Evolutionary conservation across 1,140 invertebrate genomes (phyloP).

Genomic region (Trichoplusia ni): DNA sequence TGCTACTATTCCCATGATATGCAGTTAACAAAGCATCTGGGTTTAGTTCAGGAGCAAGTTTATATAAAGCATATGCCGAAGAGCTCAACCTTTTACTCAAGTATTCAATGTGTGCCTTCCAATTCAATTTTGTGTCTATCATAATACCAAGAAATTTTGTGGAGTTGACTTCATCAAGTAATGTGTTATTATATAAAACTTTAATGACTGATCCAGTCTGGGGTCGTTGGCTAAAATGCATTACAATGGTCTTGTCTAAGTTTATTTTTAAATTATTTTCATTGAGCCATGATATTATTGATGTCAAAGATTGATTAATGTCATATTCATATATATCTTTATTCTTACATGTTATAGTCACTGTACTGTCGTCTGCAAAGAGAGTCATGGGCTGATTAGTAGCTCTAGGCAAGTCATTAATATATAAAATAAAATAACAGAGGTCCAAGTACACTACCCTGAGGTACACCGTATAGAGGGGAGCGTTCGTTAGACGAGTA

Average conservation of each 20-base stretch:
- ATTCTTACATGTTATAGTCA: not conserved
- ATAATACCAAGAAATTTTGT: not conserved
- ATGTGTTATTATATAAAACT: not conserved
- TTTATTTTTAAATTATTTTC: not conserved
- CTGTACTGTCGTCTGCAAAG: too few relatives aligned
- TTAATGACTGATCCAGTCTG: not conserved
- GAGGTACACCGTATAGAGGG: too few relatives aligned
- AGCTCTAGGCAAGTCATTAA: not conserved
- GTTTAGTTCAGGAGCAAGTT: not conserved
- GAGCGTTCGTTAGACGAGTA: too few relatives aligned
- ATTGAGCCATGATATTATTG: not conserved
- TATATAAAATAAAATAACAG: not conserved
- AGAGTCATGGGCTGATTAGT: not conserved
- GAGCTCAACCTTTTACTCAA: not conserved
- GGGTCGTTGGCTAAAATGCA: not conserved
- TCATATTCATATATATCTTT: not conserved
- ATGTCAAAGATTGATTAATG: not conserved
- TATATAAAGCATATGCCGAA: not conserved
- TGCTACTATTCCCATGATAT: not conserved
- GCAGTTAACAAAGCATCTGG: not conserved
- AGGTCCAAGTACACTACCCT: not conserved
- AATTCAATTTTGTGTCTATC: not conserved
- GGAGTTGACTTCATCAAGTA: not conserved
- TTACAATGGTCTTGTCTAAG: not conserved
- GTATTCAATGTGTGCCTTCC: not conserved